These are phyloP conservation scores for Bostrychus sinensis DNA, from an alignment of 2,113 vertebrate genomes.

Conservation along the genomic window DNA sequence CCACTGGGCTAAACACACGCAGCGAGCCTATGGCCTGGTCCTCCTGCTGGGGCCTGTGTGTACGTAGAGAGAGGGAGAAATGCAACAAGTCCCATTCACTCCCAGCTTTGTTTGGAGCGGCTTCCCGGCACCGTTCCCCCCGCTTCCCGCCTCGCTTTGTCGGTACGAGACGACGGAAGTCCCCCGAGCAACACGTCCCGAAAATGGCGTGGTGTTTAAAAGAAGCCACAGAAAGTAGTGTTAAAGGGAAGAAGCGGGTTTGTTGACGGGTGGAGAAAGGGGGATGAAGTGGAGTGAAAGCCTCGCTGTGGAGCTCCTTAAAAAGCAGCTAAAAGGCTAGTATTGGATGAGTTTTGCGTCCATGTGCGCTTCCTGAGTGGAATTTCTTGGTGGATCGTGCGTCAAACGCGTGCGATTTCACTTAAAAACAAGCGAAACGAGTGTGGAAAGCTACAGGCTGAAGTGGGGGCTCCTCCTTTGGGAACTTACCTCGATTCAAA, in stretches of 20 bases:
- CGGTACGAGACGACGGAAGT: not conserved
- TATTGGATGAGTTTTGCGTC: conserved; percentile 33
- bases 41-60: conserved; percentile 58
- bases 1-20: conserved; percentile 47
- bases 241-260: conserved; percentile 1
- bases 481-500: conserved; percentile 79
- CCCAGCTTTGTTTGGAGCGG: conserved; percentile 85
- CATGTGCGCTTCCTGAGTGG: not conserved
- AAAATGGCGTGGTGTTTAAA: not conserved
- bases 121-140: conserved; percentile 32
- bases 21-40: conserved; percentile 60
- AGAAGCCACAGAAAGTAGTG: not conserved
- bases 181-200: too few species aligned
- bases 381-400: not conserved
- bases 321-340: conserved; percentile 24
- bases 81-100: conserved; percentile 91
- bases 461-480: conserved; percentile 53
- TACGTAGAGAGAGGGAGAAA: conserved; percentile 50
- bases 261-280: conserved; percentile 23
- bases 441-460: conserved; percentile 29
- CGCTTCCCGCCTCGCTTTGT: not conserved
- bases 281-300: conserved; percentile 45
- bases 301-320: conserved; percentile 30
- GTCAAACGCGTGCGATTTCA: conserved; percentile 21
- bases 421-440: conserved; percentile 41